Base-by-base conservation (phyloP, 2,797 vertebrate genomes). In the Poeciliopsis gracilis region DNA sequence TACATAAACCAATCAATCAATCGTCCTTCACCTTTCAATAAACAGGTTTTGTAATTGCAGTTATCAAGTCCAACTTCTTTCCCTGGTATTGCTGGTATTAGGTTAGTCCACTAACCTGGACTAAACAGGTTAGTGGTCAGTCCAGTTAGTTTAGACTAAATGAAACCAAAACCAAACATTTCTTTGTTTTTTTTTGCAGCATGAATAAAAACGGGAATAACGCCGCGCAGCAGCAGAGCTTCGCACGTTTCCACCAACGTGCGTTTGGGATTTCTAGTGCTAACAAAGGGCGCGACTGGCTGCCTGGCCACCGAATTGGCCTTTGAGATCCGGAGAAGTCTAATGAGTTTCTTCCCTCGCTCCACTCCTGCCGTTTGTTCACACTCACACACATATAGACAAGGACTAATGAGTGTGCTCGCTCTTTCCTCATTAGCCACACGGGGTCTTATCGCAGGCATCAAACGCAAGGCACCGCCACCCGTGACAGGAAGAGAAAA, bases 351-450 rank as follows among this genome's bases (percentile, higher is more conserved):
- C 78, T 73, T 66, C 79, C 82, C 57, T 77, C 66, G 82, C 66
- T 77, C 38, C 66, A 46, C 81, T n/a, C 85, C 81, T 33, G 66
- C 76, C 76, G 82, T 86, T 80, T 85, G 72, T 77, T 72, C 82
- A 80, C 76, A 77, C 77, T 69, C 71, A 75, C 86, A 79, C 82
- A 82, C 61, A 69, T 5, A 81, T 30, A 87, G 84, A 84, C 89
- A 81, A 74, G 88, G 84, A 92, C 91, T 95, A 96, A 96, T 95
- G 95, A 96, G 94, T 87, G 85, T 88, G 89, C 94, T 91, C 82
- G 88, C 82, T 70, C 86, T 91, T 91, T 91, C 89, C 95, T 96
- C 93, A 95, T 96, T 95, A 96, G 91, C 89, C 91, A 86, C 90
- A 90, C 86, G 59, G 84, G 89, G 89, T 91, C 93, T 95, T 94